Evolutionary conservation across 2,888 invertebrate genomes (phyloP), one percentile per base, ranked within the genome.

Genomic region (Caradrina clavipalpis): DNA sequence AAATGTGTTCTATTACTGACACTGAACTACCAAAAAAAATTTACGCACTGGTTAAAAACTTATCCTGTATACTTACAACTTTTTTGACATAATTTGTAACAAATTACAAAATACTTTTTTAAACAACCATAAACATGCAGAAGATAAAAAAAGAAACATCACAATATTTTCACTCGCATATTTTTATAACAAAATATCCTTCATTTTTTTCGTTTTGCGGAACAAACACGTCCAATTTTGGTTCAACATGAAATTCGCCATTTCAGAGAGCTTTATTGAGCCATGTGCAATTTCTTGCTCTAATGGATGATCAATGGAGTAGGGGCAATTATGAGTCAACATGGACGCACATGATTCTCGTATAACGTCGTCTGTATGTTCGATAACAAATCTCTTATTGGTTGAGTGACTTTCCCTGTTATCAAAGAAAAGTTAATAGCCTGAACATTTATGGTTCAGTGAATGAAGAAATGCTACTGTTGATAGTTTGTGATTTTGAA

Each of bases 361-460:
- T 59, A 59, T 65, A 62, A 49, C 51, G 69, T 60, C 56, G 50
- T 59, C 69, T 59, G 39, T n/a, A 47, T 59, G 15, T 54, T 74
- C 66, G 66, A 79, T 80, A 73, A 50, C 73, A 64, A 76, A 80
- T 67, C 53, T 73, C 62, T 69, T 80, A 69, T 71, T 72, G 80
- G 58, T 59, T 62, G 66, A 67, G 42, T 62, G 58, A 56, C 42
- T 69, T 73, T 69, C 62, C 50, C 42, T 53, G 54, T 74, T 79
- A 74, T 79, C 77, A 79, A 79, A 77, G 79, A 65, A 73, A 76
- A 77, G 51, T 74, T 74, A 79, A 69, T 79, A 74, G 55, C 51
- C 61, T 31, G 65, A 55, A 74, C 26, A 7, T 35, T 58, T 15
- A 59, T 55, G 62, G 47, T 26, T 69, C 69, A 59, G n/a, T 65